Conservation (phyloP, 2,888 invertebrate genomes). For the Chaitophorus viminalis region DNA sequence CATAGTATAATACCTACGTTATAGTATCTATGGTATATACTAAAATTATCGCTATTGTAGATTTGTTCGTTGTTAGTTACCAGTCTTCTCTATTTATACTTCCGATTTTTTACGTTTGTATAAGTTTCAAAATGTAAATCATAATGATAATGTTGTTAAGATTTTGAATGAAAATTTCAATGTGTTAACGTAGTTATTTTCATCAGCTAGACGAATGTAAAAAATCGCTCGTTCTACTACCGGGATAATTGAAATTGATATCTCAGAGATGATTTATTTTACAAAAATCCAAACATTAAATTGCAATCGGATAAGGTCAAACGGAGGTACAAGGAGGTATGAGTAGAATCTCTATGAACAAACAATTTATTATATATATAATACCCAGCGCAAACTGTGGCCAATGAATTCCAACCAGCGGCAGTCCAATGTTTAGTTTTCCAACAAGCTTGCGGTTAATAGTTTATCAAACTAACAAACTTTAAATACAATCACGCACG, state of each 20-base stretch:
- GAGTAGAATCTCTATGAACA: not conserved
- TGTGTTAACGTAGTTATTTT: no score
- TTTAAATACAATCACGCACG: not conserved
- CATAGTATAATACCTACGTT: no score
- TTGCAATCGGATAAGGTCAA: not conserved
- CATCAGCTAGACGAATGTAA: no score
- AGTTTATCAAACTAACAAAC: not conserved
- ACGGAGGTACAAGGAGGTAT: not conserved
- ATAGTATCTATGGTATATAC: no score
- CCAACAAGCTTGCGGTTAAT: not conserved
- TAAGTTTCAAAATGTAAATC: no score
- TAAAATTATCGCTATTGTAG: no score
- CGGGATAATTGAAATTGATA: not conserved
- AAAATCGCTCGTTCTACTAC: no score
- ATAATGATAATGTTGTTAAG: no score
- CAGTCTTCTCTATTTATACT: no score
- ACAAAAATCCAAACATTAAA: not conserved
- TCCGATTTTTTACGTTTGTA: no score
- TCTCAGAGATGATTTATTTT: not conserved
- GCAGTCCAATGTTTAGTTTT: not conserved
- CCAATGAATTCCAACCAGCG: not conserved
- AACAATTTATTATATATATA: not conserved
- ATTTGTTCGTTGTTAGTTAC: no score
- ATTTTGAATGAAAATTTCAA: no score
- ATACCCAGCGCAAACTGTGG: not conserved